Evolutionary conservation across 1,140 invertebrate species (phyloP), one percentile per base, ranked within the genome.

Genomic region (Druon quercuslanigerum): DNA sequence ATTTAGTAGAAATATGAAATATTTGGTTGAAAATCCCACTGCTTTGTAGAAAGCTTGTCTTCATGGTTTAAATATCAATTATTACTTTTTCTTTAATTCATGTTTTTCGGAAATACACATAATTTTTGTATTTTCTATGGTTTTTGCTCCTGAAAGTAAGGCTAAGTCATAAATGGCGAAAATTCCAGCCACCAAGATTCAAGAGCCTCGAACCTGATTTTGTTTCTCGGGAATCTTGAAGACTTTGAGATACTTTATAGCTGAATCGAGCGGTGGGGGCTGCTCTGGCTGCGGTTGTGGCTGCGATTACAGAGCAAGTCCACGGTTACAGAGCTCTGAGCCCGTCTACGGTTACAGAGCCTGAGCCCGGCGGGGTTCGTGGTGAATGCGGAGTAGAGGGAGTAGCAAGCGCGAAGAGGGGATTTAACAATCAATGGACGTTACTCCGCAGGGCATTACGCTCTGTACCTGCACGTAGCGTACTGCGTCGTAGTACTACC

Each of bases 371-470:
- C 51, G 50, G 25, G 46, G 20, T 40, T 54, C 50, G 60, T 40
- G 54, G 71, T 50, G 40, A 46, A 46, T 9, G 40, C 40, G 60
- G 73, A 71, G 50, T 76, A 33, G 40, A 72, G 71, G 70, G 78
- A 46, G 40, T 46, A 46, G 40, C 40, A 46, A 7, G 40, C 40
- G 52, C 72, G 77, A 20, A 72, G 19, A 25, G 72, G 13, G 60
- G 52, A 73, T 46, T 72, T 79, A 72, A 81, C 80, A 85, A 87
- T 87, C 86, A 87, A 87, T 87, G 86, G 85, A 87, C 86, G 86
- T 83, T 83, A 83, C 85, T 85, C 86, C 76, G 81, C 84, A 82
- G 82, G 82, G 84, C 83, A 82, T 77, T 85, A 85, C 80, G 56
- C 75, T 76, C 50, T 66, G 16, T 46, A 46, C 40, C 8, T 8